Percentiles rank a stretch among this genome's conserved stretches.
Conservation (phyloP, 2,113 vertebrate genomes). For the Nibea albiflora region DNA sequence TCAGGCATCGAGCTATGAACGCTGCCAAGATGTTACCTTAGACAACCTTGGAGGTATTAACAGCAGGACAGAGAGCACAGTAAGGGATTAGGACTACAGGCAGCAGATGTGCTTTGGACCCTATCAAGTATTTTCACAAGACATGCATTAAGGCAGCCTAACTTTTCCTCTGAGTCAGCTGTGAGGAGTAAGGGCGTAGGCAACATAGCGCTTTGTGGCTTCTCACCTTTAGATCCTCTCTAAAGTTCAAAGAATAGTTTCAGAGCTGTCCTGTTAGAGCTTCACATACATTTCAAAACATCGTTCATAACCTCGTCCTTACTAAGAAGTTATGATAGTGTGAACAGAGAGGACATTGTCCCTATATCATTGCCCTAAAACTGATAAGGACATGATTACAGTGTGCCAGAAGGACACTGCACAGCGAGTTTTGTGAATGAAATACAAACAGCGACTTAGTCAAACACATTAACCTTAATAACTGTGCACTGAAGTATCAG, state of each 20-base stretch:
- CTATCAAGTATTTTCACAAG: neutral
- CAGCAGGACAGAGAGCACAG: neutral
- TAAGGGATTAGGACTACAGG: neutral
- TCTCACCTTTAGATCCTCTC: neutral
- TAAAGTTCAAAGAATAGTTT: neutral
- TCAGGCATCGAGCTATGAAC: neutral
- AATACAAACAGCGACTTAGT: neutral
- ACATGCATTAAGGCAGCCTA: neutral
- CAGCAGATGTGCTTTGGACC: neutral
- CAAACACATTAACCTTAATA: slow-evolving; percentile 4
- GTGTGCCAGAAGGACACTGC: too few species aligned
- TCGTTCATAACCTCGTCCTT: neutral
- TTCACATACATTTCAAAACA: neutral
- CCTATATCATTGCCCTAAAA: neutral
- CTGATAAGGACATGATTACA: too few species aligned
- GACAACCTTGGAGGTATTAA: neutral
- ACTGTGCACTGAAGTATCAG: neutral
- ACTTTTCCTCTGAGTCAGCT: neutral
- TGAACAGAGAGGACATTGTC: neutral
- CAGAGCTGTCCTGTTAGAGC: neutral
- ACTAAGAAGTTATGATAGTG: neutral
- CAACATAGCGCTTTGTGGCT: neutral
- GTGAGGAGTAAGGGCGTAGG: neutral
- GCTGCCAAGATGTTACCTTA: neutral
- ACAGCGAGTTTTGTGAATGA: too few species aligned